Conservation (phyloP, 2,113 vertebrate genomes). For the Aix galericulata region DNA sequence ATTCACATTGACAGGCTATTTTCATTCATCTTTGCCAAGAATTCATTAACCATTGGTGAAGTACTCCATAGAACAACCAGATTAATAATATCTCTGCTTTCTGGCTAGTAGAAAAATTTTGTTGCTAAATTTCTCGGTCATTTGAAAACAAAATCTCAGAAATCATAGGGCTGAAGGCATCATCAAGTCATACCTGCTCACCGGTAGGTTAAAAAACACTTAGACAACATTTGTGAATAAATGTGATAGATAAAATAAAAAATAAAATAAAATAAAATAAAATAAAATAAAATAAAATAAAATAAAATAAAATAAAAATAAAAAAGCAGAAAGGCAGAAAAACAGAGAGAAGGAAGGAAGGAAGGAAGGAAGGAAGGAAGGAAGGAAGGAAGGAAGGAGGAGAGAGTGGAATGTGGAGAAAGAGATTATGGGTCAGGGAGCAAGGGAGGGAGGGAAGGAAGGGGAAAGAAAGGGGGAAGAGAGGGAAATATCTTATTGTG, state of each 20-base stretch:
- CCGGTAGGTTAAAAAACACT: neutral
- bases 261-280: neutral
- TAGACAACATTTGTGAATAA: neutral
- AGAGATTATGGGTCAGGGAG: too few species aligned
- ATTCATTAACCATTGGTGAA: slow-evolving; percentile 47
- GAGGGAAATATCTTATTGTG: neutral
- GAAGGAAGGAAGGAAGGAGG: neutral
- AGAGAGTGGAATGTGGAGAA: too few species aligned
- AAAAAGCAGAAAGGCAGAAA: too few species aligned
- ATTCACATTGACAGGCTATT: slow-evolving; percentile 50
- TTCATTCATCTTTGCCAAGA: slow-evolving; percentile 62
- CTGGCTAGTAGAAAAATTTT: slow-evolving; percentile 23
- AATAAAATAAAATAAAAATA: neutral
- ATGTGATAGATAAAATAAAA: neutral
- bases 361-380: too few species aligned
- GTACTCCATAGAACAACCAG: slow-evolving; percentile 35
- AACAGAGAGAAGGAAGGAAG: neutral
- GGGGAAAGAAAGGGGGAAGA: neutral
- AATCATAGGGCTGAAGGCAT: neutral
- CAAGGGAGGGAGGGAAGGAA: neutral
- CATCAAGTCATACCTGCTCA: neutral
- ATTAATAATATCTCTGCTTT: slow-evolving; percentile 46
- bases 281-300: neutral
- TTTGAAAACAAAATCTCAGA: slow-evolving; percentile 11
- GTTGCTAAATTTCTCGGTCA: slow-evolving; percentile 20